Base-by-base conservation (phyloP, 2,113 vertebrate genomes). In the Gnathonemus echidnorhynchus region DNA sequence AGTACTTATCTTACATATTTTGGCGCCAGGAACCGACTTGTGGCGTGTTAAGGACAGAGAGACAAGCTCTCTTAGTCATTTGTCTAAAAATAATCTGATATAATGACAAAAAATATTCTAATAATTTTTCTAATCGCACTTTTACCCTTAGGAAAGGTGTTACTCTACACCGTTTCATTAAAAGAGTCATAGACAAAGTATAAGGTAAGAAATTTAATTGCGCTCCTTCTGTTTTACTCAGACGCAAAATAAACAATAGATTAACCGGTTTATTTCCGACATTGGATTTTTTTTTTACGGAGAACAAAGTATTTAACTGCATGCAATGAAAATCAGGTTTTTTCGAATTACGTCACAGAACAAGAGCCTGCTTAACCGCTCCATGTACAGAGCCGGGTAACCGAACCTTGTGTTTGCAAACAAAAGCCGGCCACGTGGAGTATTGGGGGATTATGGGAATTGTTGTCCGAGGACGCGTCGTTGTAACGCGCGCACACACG, bases 371-470 rank as follows among this genome's bases (percentile, higher is more conserved):
- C 15, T 53, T 52, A 83, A 80, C 66, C 24, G 35, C 77, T 84
- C 77, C 39, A 15, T 74, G 19, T 45, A 45, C 35, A 48, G 42
- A 70, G 62, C 62, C 19, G 27, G 50, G 10, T 35, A 35, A 49
- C 87, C 35, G 24, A 46, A 6, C 15, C 91, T 95, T 95, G 90
- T 96, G 96, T 96, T 96, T 96, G 95, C 95, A 96, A 96, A 96
- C 96, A 96, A 96, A 95, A 53, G 90, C 84, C 58, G 91, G 93
- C 93, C 96, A 96, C 95, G 93, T 96, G 95, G 92, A 95, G 94
- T 88, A 9, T 77, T 3, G 1, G 0, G 2, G 89, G 15, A 53
- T 1, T 62, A 0, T 92, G 96, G 95, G 95, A 94, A 91, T 19
- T 94, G 95, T 49, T 21, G 95, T 95, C 94, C 45, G 35, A 1